These are phyloP conservation scores for Halcyon senegalensis DNA, from an alignment of 2,113 vertebrate species.

Conservation along the genomic window DNA sequence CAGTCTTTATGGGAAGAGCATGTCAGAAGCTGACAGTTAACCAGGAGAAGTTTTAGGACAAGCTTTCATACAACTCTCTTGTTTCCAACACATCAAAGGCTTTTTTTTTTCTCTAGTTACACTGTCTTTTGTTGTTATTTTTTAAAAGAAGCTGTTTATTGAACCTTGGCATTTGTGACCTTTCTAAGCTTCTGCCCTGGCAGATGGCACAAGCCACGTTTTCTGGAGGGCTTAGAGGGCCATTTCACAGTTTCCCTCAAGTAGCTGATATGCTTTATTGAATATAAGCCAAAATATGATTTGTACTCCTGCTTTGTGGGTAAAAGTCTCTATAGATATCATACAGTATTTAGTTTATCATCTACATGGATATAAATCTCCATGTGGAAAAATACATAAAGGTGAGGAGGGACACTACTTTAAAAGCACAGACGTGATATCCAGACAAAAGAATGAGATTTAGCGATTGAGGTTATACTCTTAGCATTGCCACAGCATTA, in stretches of 20 bases:
- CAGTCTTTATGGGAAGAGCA: not conserved
- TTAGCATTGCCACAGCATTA: not conserved
- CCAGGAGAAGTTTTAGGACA: not conserved
- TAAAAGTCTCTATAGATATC: not conserved
- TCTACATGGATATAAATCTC: not conserved
- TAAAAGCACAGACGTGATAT: not conserved
- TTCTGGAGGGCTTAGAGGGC: constrained; percentile 54
- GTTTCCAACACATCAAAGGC: not conserved
- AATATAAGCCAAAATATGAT: not conserved
- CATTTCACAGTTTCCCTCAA: constrained; percentile 43
- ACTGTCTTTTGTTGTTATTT: not conserved
- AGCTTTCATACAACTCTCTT: not conserved
- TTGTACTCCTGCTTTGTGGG: not conserved
- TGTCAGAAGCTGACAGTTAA: not conserved
- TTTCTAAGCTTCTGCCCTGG: constrained; percentile 35
- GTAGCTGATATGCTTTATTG: not conserved
- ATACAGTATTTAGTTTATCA: not conserved
- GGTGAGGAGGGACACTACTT: not conserved
- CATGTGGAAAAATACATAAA: not conserved
- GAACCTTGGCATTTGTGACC: constrained; percentile 32
- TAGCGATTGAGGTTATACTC: not conserved
- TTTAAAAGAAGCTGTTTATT: constrained; percentile 19
- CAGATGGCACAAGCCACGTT: constrained; percentile 36
- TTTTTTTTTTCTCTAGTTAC: not conserved
- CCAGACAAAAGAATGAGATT: not conserved